Evolutionary conservation across 1,140 invertebrate genomes (phyloP).

Genomic region (Atta texana): DNA sequence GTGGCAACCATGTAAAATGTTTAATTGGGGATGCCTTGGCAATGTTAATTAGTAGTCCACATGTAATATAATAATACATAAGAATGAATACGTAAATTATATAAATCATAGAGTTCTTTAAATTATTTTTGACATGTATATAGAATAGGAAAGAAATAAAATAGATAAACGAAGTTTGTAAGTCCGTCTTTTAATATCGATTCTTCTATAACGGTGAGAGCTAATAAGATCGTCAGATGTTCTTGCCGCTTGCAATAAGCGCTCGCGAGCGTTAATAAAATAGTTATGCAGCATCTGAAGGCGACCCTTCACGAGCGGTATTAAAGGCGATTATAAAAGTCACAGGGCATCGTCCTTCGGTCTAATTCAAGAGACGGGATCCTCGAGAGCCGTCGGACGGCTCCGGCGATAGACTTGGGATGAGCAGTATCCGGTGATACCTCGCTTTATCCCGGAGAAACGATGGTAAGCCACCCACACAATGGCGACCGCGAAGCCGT

Average conservation of each 20-base stretch:
- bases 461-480: constrained; percentile 58
- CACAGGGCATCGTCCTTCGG: constrained; percentile 5
- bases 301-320: constrained; percentile 6
- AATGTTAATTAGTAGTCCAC: too few relatives aligned
- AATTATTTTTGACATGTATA: neutral
- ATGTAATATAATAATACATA: too few relatives aligned
- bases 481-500: constrained; percentile 45
- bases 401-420: constrained; percentile 47
- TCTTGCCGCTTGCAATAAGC: constrained; percentile 15
- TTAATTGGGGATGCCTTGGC: too few relatives aligned
- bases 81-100: too few relatives aligned
- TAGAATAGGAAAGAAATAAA: neutral
- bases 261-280: constrained; percentile 27
- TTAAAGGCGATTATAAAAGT: constrained; percentile 62
- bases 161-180: neutral
- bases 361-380: constrained; percentile 55
- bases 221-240: constrained; percentile 21
- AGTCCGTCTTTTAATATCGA: neutral
- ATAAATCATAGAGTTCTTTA: neutral
- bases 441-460: constrained; percentile 53
- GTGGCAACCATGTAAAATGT: too few relatives aligned
- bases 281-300: constrained; percentile 22
- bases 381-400: constrained; percentile 37
- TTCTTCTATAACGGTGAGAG: neutral
- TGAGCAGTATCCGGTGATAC: constrained; percentile 58